Base-by-base conservation (phyloP, 1,140 invertebrate genomes). In the Pemphigus obesinymphae region DNA sequence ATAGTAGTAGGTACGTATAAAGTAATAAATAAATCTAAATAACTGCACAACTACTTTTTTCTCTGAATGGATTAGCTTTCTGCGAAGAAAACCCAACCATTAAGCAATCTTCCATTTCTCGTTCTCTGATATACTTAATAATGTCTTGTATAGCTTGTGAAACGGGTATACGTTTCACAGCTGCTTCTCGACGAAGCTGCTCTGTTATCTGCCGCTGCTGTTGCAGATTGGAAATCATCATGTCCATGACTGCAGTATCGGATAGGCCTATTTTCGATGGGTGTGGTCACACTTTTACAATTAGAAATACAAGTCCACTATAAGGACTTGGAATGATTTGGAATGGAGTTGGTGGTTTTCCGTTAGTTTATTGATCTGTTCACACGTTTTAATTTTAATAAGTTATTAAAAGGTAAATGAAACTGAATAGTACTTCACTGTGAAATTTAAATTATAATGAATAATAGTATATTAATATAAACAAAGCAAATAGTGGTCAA, bases 61-160 rank as follows among this genome's bases (percentile, higher is more conserved):
- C 97, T 85, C 96, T 92, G 91, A 98, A 99, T 43, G 97, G 97
- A 89, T 99, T 99, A 11, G 97, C 95, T 87, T 97, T 97, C 87
- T 98, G 96, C 83, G 94, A 96, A 81, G 95, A 94, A 88, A 99
- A 98, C 5, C 96, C 97, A 85, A 96, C 93, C 82, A 98, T 90
- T n/a, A 98, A 91, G 86, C 94, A 97, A 89, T 99, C 97, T 86
- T 97, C 96, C 85, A 95, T 93, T 86, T 96, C 92, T 85, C 98
- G 96, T 86, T 97, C 95, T 45, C 92, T 91, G 82, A 98, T 96
- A 85, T 93, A 98, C 86, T 95, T 94, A 87, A 96, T 94, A 83
- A 99, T 96, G 85, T 98, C 96, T 84, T 95, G 92, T 80, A 97
- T 93, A 43, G 96, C 96, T 86, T 95, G 93, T 20, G 96, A 97